Conservation (phyloP, 2,113 vertebrate species). For the Sebastes fasciatus region DNA sequence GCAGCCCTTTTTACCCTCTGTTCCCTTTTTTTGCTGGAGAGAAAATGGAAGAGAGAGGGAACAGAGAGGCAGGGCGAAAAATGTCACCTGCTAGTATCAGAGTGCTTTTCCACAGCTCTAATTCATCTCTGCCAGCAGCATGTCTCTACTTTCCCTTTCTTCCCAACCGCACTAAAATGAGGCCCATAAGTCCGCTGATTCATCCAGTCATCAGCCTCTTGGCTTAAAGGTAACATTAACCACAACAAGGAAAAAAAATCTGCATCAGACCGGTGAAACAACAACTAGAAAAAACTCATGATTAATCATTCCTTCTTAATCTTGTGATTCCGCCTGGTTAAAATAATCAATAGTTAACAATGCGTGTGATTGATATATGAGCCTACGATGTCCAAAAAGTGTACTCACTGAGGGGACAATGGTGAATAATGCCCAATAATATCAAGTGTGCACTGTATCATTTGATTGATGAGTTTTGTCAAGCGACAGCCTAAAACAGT, state of each 20-base stretch:
- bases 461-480: conserved; percentile 73
- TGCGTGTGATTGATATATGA: conserved; percentile 63
- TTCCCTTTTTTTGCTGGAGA: conserved; percentile 60
- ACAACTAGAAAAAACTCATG: conserved; percentile 23
- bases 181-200: conserved; percentile 55
- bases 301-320: conserved; percentile 64
- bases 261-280: conserved; percentile 3
- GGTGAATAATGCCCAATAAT: conserved; percentile 69
- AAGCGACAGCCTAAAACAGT: conserved; percentile 57
- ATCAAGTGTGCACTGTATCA: conserved; percentile 41
- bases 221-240: conserved; percentile 34
- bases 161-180: conserved; percentile 59
- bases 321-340: conserved; percentile 54
- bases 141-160: conserved; percentile 72
- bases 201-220: conserved; percentile 57
- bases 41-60: conserved; percentile 67
- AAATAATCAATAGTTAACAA: conserved; percentile 66
- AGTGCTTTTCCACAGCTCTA: conserved; percentile 82
- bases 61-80: conserved; percentile 54
- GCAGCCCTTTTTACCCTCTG: conserved; percentile 70
- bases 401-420: conserved; percentile 56
- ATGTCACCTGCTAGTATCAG: conserved; percentile 75
- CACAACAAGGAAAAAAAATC: not conserved
- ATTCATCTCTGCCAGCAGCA: conserved; percentile 86
- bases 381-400: conserved; percentile 42